Percentiles rank a stretch among this genome's conserved stretches.
These are phyloP conservation scores for Phanerotoma sp. DNA, from an alignment of 2,888 invertebrate species.

Conservation along the genomic window DNA sequence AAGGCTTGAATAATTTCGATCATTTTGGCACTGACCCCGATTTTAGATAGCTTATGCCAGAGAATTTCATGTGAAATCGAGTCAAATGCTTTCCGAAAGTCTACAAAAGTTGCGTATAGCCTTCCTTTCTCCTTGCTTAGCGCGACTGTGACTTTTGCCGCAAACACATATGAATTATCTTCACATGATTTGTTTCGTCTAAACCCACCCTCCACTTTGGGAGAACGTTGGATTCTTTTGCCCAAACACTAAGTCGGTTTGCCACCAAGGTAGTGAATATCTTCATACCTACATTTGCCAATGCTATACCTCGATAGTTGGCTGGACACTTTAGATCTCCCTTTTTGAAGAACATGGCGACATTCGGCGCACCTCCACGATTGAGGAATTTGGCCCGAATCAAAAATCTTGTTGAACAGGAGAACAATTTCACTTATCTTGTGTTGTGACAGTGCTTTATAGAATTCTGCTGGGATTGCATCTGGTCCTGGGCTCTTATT, in stretches of 20 bases:
- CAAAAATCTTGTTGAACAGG: constrained; percentile 29
- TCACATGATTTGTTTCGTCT: constrained; percentile 19
- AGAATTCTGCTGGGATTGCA: not conserved
- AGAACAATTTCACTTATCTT: not conserved
- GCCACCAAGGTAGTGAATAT: constrained; percentile 33
- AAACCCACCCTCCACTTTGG: constrained; percentile 31
- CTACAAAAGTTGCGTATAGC: constrained; percentile 13
- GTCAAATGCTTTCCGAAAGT: constrained; percentile 14
- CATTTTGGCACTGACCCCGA: constrained; percentile 25
- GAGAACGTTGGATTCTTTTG: constrained; percentile 18
- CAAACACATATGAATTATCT: constrained; percentile 29
- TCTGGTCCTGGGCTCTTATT: constrained; percentile 9
- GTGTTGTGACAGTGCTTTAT: not conserved
- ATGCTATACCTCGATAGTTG: constrained; percentile 33
- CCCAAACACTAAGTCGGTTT: constrained; percentile 26
- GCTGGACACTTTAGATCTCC: constrained; percentile 24
- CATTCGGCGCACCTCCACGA: constrained; percentile 22
- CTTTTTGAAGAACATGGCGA: constrained; percentile 23
- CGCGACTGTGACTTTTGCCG: not conserved
- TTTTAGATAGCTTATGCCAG: constrained; percentile 4
- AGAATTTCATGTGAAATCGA: constrained; percentile 7
- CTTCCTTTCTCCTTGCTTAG: constrained; percentile 5
- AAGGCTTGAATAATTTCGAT: constrained; percentile 25
- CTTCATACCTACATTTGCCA: constrained; percentile 29
- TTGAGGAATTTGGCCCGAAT: constrained; percentile 24